A percentile compares a stretch with the other conserved stretches of the same genome.
Conservation (phyloP, 1,140 invertebrate genomes). For the Drosophila biarmipes region DNA sequence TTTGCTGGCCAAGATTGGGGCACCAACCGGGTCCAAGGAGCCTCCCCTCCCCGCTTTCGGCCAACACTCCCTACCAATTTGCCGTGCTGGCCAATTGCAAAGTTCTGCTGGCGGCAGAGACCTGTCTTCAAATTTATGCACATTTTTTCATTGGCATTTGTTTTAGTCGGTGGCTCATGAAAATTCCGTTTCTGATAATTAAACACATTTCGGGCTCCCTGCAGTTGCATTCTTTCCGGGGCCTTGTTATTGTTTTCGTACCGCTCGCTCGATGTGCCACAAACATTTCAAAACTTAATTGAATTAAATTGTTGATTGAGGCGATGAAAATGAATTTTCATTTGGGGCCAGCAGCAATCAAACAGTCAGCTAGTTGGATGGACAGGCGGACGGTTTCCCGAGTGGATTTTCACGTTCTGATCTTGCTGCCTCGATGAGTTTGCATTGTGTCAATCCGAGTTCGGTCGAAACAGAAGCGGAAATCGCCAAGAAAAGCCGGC, state of each 20-base stretch:
- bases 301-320: slow-evolving; percentile 74
- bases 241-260: slow-evolving; percentile 24
- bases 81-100: slow-evolving; percentile 22
- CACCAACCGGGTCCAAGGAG: slow-evolving; percentile 1
- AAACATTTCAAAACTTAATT: slow-evolving; percentile 71
- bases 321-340: slow-evolving; percentile 76
- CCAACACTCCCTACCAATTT: slow-evolving; percentile 5
- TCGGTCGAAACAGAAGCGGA: slow-evolving; percentile 53
- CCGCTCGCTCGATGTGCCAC: slow-evolving; percentile 23
- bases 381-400: slow-evolving; percentile 19
- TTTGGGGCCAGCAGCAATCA: slow-evolving; percentile 26
- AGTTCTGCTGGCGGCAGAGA: slow-evolving; percentile 30
- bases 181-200: slow-evolving; percentile 65
- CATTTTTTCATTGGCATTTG: slow-evolving; percentile 66
- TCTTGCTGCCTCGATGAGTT: slow-evolving; percentile 37
- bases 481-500: slow-evolving; percentile 29
- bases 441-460: slow-evolving; percentile 53
- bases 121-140: slow-evolving; percentile 66
- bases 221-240: slow-evolving; percentile 31
- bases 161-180: slow-evolving; percentile 48
- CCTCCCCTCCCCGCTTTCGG: slow-evolving; percentile 1
- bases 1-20: slow-evolving; percentile 31
- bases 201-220: slow-evolving; percentile 43
- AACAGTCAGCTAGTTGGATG: slow-evolving; percentile 14
- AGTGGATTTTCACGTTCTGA: slow-evolving; percentile 61